A percentile compares a stretch with the other conserved stretches of the same genome.
Evolutionary conservation across 2,888 invertebrate species (phyloP).

Genomic region (Sarcophaga subvicina): DNA sequence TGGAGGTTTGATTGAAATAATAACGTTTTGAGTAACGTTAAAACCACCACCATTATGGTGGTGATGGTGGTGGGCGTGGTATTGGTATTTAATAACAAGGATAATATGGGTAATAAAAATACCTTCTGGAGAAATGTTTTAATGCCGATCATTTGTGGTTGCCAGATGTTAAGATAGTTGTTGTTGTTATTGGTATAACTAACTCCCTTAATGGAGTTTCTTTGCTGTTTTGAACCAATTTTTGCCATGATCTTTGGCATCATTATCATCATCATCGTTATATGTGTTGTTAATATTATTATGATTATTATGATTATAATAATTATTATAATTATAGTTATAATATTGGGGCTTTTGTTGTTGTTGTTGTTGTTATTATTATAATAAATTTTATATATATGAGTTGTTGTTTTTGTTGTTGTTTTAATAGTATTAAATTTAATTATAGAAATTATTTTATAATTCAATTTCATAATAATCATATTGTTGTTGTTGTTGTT

Average conservation of each 20-base stretch:
- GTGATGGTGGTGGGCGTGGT: too few species aligned
- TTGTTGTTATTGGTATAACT: not conserved
- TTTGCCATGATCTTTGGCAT: slow-evolving; percentile 30
- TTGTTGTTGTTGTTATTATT: slow-evolving; percentile 22
- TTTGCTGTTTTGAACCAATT: not conserved
- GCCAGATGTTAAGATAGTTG: not conserved
- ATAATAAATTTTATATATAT: slow-evolving; percentile 46
- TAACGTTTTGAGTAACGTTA: slow-evolving; percentile 12
- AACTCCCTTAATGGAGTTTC: not conserved
- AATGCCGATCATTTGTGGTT: slow-evolving; percentile 17
- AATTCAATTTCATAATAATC: slow-evolving; percentile 50
- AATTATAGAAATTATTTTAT: slow-evolving; percentile 61
- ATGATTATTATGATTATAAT: slow-evolving; percentile 17
- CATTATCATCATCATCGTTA: not conserved
- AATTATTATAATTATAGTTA: slow-evolving; percentile 51
- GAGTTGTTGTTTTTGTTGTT: slow-evolving; percentile 57
- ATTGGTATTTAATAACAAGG: too few species aligned
- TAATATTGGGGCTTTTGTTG: slow-evolving; percentile 40
- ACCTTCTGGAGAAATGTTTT: too few species aligned
- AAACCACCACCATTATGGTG: not conserved
- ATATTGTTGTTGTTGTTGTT: slow-evolving; percentile 25
- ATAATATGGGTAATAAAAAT: too few species aligned
- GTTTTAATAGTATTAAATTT: slow-evolving; percentile 49
- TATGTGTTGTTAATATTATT: slow-evolving; percentile 41
- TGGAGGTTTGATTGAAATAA: not conserved